These are phyloP conservation scores for Chirona hameri DNA, from an alignment of 2,888 invertebrate genomes.

Conservation along the genomic window DNA sequence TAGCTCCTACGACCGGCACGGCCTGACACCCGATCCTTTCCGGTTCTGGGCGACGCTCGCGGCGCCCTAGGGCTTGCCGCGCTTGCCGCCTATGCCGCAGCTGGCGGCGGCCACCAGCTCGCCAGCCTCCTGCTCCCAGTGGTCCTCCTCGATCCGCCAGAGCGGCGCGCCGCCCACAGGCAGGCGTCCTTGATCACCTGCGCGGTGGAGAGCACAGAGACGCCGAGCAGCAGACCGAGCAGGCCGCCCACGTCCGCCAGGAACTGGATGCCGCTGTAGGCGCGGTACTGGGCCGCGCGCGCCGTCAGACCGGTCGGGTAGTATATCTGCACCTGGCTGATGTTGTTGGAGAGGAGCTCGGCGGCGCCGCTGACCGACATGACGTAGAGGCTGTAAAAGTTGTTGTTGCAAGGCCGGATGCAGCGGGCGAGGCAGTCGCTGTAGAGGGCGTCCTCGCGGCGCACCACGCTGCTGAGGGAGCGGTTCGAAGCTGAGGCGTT, in stretches of 20 bases:
- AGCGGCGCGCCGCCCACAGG: background rate
- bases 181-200: conserved; percentile 2
- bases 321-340: conserved; percentile 6
- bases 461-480: background rate
- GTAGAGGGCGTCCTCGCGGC: background rate
- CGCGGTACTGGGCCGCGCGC: background rate
- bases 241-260: conserved; percentile 7
- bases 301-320: conserved; percentile 12
- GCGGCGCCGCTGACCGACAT: background rate
- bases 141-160: background rate
- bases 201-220: background rate
- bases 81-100: too few species aligned
- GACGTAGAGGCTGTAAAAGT: conserved; percentile 6
- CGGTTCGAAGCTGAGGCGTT: background rate
- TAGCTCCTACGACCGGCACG: too few species aligned
- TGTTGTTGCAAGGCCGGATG: conserved; percentile 6
- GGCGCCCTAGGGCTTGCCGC: too few species aligned
- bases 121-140: background rate
- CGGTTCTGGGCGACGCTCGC: too few species aligned
- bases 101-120: background rate
- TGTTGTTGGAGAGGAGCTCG: background rate
- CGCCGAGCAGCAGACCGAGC: conserved; percentile 11
- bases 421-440: background rate
- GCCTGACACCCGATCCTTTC: too few species aligned
- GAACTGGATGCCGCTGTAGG: conserved; percentile 5